phyloP scores from a whole-genome alignment of 2,113 vertebrate genomes.

The Noctilio leporinus region DNA sequence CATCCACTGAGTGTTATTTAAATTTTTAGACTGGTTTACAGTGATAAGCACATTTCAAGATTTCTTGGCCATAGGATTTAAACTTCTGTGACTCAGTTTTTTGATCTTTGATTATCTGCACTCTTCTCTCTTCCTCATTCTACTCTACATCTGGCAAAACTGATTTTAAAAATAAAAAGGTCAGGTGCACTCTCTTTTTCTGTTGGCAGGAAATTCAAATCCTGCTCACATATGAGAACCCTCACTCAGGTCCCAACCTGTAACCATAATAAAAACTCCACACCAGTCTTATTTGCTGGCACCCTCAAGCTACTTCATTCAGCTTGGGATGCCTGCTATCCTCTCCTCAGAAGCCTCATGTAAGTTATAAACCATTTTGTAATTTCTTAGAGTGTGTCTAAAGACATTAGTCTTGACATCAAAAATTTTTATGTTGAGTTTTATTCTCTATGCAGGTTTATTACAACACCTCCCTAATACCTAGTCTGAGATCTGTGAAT shows the following conservation, averaged over 20 bases:
- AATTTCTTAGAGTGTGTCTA: not conserved
- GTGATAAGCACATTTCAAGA: not conserved
- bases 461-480: not conserved
- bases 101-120: not conserved
- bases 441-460: not conserved
- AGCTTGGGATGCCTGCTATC: not conserved
- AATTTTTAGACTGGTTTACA: not conserved
- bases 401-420: not conserved
- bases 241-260: fast-evolving
- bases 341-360: not conserved
- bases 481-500: not conserved
- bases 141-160: not conserved
- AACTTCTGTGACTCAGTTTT: not conserved
- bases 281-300: not conserved
- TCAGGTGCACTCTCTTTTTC: not conserved
- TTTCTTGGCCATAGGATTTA: not conserved
- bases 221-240: not conserved
- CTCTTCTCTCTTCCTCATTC: not conserved
- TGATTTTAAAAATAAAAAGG: not conserved
- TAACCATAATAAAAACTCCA: not conserved
- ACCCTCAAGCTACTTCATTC: not conserved
- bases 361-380: not conserved
- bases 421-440: not conserved
- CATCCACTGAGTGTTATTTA: too few relatives aligned
- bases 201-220: not conserved